Conservation (phyloP, 2,113 vertebrate genomes). For the Oncorhynchus clarkii region DNA sequence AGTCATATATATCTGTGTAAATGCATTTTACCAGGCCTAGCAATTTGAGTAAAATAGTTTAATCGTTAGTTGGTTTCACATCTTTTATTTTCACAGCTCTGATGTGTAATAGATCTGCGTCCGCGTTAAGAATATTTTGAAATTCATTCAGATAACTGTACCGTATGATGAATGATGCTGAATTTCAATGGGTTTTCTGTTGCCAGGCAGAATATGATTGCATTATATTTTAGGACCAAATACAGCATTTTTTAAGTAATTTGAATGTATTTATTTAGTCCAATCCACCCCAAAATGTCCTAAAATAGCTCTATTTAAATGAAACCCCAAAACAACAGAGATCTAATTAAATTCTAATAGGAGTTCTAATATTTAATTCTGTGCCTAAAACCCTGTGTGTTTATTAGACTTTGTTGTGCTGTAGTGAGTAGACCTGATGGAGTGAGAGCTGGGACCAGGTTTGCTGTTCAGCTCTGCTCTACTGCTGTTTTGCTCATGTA, state of each 20-base stretch:
- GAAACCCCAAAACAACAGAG: not conserved
- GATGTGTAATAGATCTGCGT: not conserved
- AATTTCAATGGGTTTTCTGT: not conserved
- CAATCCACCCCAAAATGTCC: not conserved
- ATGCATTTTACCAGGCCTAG: constrained; percentile 4
- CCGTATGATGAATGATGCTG: no score
- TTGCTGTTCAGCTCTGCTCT: not conserved
- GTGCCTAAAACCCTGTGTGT: not conserved
- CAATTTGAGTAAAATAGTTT: not conserved
- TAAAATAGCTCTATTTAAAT: not conserved
- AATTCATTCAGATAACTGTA: no score
- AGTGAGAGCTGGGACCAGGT: constrained; percentile 14
- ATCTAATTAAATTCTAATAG: not conserved
- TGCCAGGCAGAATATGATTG: not conserved
- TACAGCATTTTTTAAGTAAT: not conserved
- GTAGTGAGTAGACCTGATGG: not conserved
- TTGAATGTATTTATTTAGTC: not conserved
- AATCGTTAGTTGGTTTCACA: constrained; percentile 14
- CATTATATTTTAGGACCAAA: not conserved
- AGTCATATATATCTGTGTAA: constrained; percentile 16
- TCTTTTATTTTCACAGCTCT: not conserved
- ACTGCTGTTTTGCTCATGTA: constrained; percentile 1
- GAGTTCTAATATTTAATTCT: no score
- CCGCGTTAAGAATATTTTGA: no score
- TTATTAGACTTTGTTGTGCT: not conserved